Evolutionary conservation across 2,888 invertebrate species (phyloP).

Genomic region (Harpalus rufipes): DNA sequence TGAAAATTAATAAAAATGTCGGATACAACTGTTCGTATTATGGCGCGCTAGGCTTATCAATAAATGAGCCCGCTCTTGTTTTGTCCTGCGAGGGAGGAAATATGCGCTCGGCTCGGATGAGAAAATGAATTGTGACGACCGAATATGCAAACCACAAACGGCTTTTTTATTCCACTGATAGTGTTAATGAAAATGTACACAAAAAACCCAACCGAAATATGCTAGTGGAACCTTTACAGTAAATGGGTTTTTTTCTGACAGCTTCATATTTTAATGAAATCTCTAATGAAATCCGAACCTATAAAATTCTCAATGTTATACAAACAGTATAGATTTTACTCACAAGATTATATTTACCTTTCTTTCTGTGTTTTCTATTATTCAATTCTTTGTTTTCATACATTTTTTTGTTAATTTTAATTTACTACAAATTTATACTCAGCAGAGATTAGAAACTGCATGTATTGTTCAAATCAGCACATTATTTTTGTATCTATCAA

Average conservation of each 20-base stretch:
- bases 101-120: constrained; percentile 13
- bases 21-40: constrained; percentile 66
- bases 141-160: constrained; percentile 54
- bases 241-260: constrained; percentile 35
- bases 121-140: constrained; percentile 55
- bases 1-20: constrained; percentile 67
- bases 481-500: too few relatives aligned
- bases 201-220: constrained; percentile 38
- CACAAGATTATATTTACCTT: not conserved
- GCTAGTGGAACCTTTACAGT: constrained; percentile 27
- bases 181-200: constrained; percentile 33
- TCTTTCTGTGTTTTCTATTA: not conserved
- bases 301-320: constrained; percentile 10
- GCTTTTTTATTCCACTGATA: constrained; percentile 26
- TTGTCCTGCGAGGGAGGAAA: constrained; percentile 23
- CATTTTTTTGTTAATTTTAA: not conserved
- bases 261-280: constrained; percentile 41
- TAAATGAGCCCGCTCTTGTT: constrained; percentile 63
- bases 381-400: not conserved
- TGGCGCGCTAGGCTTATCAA: constrained; percentile 59
- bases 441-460: not conserved
- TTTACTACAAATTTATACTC: not conserved
- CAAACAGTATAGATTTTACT: not conserved
- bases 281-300: constrained; percentile 42
- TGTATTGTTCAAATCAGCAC: not conserved